A percentile compares a stretch with the other conserved stretches of the same genome.
These are phyloP conservation scores for Elgaria multicarinata DNA, from an alignment of 2,113 vertebrate genomes.

Conservation along the genomic window DNA sequence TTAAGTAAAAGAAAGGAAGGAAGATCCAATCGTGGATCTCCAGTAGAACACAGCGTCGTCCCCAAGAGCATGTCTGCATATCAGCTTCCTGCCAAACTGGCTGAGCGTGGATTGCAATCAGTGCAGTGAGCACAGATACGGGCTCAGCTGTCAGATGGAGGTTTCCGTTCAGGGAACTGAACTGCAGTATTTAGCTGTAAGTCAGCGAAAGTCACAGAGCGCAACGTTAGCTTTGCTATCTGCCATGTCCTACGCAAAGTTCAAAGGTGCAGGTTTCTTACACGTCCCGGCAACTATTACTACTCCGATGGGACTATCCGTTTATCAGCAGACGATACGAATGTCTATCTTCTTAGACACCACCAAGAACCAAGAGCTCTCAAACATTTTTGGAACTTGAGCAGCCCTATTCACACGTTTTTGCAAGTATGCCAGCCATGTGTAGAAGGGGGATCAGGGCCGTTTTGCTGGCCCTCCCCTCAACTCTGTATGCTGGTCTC, in stretches of 20 bases:
- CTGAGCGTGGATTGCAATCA: neutral
- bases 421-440: too few relatives aligned
- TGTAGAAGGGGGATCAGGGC: too few relatives aligned
- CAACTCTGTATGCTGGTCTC: too few relatives aligned
- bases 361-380: neutral
- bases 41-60: too few relatives aligned
- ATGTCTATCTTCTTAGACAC: conserved; percentile 45
- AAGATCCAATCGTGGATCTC: neutral
- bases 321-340: conserved; percentile 52
- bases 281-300: conserved; percentile 31
- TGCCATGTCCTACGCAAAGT: conserved; percentile 37
- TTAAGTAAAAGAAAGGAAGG: too few relatives aligned
- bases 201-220: conserved; percentile 42
- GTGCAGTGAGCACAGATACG: neutral
- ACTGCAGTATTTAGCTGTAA: conserved; percentile 47
- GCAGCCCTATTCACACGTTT: neutral
- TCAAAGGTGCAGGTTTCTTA: conserved; percentile 32
- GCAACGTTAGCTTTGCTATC: conserved; percentile 27
- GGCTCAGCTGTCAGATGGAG: conserved; percentile 32
- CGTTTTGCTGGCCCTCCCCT: too few relatives aligned
- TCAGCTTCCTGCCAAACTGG: neutral
- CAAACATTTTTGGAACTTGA: neutral
- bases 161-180: conserved; percentile 43
- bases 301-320: conserved; percentile 37
- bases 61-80: neutral